Evolutionary conservation across 2,888 invertebrate species (phyloP), one percentile per base, ranked within the genome.

Genomic region (Diplolepis rosae): DNA sequence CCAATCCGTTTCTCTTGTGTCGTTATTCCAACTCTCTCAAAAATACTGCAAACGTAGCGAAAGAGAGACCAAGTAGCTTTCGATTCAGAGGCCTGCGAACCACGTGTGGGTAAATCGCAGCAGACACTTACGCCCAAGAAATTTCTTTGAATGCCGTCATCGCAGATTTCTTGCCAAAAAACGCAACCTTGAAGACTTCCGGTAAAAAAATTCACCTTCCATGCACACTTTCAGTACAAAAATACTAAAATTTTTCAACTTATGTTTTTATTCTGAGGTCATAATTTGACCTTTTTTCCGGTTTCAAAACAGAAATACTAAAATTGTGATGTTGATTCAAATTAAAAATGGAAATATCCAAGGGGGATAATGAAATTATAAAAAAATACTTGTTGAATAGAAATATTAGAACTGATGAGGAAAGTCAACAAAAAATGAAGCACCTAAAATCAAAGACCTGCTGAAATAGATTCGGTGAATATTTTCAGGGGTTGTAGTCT

Each of bases 61-160:
- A 54, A 54, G 35, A 39, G 15, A 24, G 13, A 39, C 18, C 18
- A 54, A 30, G 11, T 11, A n/a, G 11, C 70, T 73, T 73, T 75
- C 66, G 69, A 67, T 69, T 42, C 42, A 68, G 68, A 77, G 75
- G 77, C 75, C 77, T 78, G 75, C 70, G 66, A 73, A 72, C 66
- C 77, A 79, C 52, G 72, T 77, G 77, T 76, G 73, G 75, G 74
- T 77, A 69, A 77, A 72, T 74, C 72, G 70, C 61, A 70, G 71
- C 71, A 73, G 72, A 69, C 72, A 68, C 24, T 39, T 61, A n/a
- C 70, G 54, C 69, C 66, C 54, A 73, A 65, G 50, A 69, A 71
- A 72, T 74, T 78, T 78, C 76, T 68, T 69, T 70, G 77, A 79
- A 75, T 76, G 73, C 71, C 68, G 70, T 77, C 72, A 74, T 73